phyloP scores from a whole-genome alignment of 2,797 vertebrate species.

The Sternarchorhynchus goeldii region DNA sequence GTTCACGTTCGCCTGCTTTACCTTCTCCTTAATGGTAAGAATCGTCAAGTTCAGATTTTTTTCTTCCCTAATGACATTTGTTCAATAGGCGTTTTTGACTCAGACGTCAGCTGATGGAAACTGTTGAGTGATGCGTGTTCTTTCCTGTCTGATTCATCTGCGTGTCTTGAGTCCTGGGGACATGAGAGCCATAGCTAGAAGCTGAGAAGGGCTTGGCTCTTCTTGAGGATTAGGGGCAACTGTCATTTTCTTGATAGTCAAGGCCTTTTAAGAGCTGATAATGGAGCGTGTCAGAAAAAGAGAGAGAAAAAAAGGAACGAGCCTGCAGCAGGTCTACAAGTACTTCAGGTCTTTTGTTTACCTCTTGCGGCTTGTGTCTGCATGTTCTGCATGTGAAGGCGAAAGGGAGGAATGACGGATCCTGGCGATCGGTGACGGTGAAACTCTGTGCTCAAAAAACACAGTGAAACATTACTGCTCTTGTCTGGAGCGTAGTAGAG shows the following conservation, averaged over 20 bases:
- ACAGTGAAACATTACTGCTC: neutral
- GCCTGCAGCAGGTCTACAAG: neutral
- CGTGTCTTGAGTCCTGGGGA: neutral
- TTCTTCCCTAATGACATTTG: neutral
- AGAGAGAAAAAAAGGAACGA: neutral
- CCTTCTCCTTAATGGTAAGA: conserved; percentile 93
- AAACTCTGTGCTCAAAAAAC: neutral
- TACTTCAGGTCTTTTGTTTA: neutral
- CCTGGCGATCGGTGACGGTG: neutral
- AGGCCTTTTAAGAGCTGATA: neutral
- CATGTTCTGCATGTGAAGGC: neutral
- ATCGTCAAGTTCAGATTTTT: neutral
- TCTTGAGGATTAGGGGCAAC: neutral
- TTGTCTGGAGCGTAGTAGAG: neutral
- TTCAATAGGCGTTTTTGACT: too few species aligned
- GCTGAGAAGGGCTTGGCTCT: neutral
- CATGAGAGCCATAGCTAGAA: neutral
- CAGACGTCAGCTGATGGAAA: neutral
- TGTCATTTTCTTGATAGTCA: neutral
- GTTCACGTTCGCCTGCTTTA: conserved; percentile 95
- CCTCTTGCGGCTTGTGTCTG: conserved; percentile 7
- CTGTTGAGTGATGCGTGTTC: neutral
- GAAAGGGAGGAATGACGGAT: neutral
- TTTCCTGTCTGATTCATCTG: neutral
- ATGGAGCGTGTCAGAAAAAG: neutral